Conservation (phyloP, 2,888 invertebrate genomes). For the Stenoptilia bipunctidactyla region DNA sequence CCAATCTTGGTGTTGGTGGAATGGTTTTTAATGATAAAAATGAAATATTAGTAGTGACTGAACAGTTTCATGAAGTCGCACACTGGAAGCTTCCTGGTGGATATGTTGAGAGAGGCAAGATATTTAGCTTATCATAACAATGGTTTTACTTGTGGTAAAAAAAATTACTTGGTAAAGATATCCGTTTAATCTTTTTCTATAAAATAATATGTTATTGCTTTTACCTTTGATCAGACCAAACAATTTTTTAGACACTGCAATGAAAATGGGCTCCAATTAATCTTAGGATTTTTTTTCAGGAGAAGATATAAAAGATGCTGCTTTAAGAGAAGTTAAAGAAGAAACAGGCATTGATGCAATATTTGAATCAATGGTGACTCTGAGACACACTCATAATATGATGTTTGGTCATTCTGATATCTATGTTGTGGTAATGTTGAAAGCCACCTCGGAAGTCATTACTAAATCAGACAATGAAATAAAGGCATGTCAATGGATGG, state of each 20-base stretch:
- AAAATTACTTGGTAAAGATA: too few species aligned
- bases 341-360: constrained; percentile 87
- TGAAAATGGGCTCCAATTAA: too few species aligned
- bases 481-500: constrained; percentile 85
- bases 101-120: constrained; percentile 82
- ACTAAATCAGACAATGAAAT: constrained; percentile 83
- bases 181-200: too few species aligned
- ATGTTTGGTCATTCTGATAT: constrained; percentile 89
- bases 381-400: constrained; percentile 83
- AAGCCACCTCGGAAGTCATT: constrained; percentile 74
- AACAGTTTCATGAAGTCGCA: constrained; percentile 71
- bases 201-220: too few species aligned
- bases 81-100: constrained; percentile 95
- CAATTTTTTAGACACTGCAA: too few species aligned
- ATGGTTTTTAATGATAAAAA: constrained; percentile 84
- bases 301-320: constrained; percentile 87
- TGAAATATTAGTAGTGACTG: constrained; percentile 85
- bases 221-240: too few species aligned
- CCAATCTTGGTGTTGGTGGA: constrained; percentile 84
- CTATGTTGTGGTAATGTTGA: constrained; percentile 82
- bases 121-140: background rate
- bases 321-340: constrained; percentile 87
- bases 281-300: constrained; percentile 56
- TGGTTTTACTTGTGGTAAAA: too few species aligned
- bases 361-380: constrained; percentile 81